Evolutionary conservation across 2,797 vertebrate genomes (phyloP).

Genomic region (Lepus townsendii): DNA sequence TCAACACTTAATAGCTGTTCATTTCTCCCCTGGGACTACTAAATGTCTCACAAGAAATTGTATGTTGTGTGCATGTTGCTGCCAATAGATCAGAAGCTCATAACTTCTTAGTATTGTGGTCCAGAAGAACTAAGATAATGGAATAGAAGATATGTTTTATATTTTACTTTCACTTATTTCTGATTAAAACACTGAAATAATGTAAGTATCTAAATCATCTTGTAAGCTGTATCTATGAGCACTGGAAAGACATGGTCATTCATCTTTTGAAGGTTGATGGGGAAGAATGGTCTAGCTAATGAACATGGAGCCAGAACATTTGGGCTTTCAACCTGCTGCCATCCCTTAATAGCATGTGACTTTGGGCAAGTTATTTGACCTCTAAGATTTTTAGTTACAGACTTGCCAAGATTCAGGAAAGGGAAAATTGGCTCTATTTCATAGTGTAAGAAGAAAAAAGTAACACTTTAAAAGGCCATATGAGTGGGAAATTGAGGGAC

Average conservation of each 20-base stretch:
- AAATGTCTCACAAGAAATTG: neutral
- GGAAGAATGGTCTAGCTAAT: neutral
- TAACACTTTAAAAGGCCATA: neutral
- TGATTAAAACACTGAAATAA: conserved; percentile 44
- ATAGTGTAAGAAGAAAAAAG: neutral
- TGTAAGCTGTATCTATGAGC: neutral
- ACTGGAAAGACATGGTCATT: neutral
- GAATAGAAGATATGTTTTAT: neutral
- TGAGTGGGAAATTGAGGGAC: neutral
- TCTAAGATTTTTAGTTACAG: neutral
- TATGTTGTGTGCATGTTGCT: neutral
- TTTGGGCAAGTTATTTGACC: neutral
- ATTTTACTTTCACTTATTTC: neutral
- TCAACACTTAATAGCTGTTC: neutral
- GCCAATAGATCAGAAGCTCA: neutral
- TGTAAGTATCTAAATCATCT: neutral
- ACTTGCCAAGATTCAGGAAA: neutral
- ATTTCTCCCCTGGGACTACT: neutral
- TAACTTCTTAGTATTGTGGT: neutral
- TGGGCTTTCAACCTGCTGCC: neutral
- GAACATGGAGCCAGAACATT: neutral
- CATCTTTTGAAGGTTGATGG: neutral
- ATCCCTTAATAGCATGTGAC: neutral
- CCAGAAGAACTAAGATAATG: neutral
- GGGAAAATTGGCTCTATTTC: neutral